phyloP scores from a whole-genome alignment of 2,888 invertebrate genomes.

The Phrixothrix hirtus region DNA sequence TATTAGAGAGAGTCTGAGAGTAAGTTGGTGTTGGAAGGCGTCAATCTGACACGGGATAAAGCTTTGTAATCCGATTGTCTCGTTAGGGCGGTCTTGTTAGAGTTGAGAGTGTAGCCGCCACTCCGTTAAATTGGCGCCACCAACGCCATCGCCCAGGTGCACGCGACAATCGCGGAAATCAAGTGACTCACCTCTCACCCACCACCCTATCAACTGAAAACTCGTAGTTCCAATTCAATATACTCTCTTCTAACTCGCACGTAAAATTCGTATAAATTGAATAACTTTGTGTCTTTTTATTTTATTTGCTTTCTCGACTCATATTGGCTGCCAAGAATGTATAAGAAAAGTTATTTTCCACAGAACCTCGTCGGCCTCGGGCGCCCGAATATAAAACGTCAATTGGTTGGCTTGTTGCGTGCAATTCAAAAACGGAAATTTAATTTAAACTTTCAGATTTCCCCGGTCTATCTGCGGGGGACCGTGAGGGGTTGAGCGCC shows the following conservation, averaged over 20 bases:
- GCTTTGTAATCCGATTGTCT: slow-evolving; percentile 55
- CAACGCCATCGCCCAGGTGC: slow-evolving; percentile 44
- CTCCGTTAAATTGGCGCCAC: slow-evolving; percentile 49
- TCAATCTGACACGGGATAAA: slow-evolving; percentile 53
- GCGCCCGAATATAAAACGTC: slow-evolving; percentile 51
- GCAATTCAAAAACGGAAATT: slow-evolving; percentile 57
- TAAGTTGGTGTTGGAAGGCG: slow-evolving; percentile 46
- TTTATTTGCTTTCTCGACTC: slow-evolving; percentile 49
- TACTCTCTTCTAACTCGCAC: slow-evolving; percentile 46
- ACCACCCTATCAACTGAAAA: slow-evolving; percentile 24
- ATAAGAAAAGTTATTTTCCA: slow-evolving; percentile 54
- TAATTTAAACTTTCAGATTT: slow-evolving; percentile 56
- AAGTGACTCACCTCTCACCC: slow-evolving; percentile 32
- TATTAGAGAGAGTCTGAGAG: slow-evolving; percentile 41
- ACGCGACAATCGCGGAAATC: slow-evolving; percentile 43
- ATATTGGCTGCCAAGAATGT: slow-evolving; percentile 46
- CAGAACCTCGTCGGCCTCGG: slow-evolving; percentile 39
- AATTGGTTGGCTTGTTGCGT: slow-evolving; percentile 56
- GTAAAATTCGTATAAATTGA: slow-evolving; percentile 54
- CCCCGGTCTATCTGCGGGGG: slow-evolving; percentile 29
- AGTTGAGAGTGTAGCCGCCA: slow-evolving; percentile 34
- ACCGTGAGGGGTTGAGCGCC: slow-evolving; percentile 11
- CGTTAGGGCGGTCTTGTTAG: slow-evolving; percentile 55
- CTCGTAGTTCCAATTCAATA: slow-evolving; percentile 46
- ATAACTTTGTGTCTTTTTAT: slow-evolving; percentile 54